A percentile compares a stretch with the other conserved stretches of the same genome.
Evolutionary conservation across 2,113 vertebrate genomes (phyloP).

Genomic region (Myrmecophaga tridactyla): DNA sequence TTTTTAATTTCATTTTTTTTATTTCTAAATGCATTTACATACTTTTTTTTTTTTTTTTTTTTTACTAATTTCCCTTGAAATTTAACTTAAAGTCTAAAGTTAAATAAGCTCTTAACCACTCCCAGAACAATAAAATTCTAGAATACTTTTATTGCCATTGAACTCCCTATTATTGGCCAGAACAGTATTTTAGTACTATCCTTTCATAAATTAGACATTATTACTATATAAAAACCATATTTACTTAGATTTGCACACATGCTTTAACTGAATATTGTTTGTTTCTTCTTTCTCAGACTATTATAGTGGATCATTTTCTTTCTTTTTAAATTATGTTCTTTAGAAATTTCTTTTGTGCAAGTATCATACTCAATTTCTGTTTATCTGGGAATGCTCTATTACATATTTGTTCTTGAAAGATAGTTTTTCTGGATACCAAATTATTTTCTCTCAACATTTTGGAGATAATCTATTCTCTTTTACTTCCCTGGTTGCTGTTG

Average conservation of each 20-base stretch:
- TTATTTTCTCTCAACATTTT: neutral
- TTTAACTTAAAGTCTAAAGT: neutral
- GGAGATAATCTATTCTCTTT: neutral
- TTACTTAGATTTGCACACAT: neutral
- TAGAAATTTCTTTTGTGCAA: neutral
- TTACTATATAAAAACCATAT: neutral
- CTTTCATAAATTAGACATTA: neutral
- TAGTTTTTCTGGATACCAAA: neutral
- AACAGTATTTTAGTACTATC: neutral
- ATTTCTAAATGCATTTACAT: neutral
- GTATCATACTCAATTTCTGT: neutral
- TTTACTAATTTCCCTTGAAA: conserved; percentile 5
- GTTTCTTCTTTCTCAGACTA: neutral
- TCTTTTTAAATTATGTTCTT: neutral
- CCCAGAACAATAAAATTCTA: neutral
- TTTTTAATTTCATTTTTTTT: neutral
- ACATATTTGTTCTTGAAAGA: neutral
- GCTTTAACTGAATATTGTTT: neutral
- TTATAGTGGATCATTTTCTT: neutral
- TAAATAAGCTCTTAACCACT: neutral
- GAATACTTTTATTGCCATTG: neutral
- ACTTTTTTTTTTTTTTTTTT: neutral
- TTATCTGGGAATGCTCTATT: neutral
- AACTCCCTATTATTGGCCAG: neutral
- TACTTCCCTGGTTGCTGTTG: neutral